Evolutionary conservation across 2,797 vertebrate species (phyloP), one percentile per base, ranked within the genome.

Genomic region (Loriculus beryllinus): DNA sequence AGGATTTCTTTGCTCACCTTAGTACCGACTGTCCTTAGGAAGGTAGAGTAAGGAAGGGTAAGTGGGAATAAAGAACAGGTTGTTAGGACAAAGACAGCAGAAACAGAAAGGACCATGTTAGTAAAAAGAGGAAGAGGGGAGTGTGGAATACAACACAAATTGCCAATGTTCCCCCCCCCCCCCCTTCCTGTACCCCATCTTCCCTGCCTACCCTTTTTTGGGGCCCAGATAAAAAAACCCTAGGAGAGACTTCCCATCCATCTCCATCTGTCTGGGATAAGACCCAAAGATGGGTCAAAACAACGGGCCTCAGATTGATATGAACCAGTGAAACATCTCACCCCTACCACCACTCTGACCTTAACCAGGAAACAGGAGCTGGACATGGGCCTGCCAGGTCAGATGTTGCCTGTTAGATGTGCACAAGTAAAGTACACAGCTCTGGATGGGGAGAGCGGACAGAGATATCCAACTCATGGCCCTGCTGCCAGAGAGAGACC

Each of bases 11-110:
- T 72, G 98, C 99, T 99, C 98, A 99, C 99, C 99, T 99, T 97
- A 98, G 98, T 97, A 99, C 97, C 96, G 99, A 98, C 99, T 99
- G 98, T 99, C 99, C 99, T 97, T 98, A 98, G 98, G 98, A 98
- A 98, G 97, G 97, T 98, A 98, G 95, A 98, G 96, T 97, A 96
- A 94, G 95, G 97, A 98, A 98, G 97, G 97, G 97, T 97, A 99
- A 96, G 97, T 93, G 96, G 97, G 97, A 97, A 98, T 96, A 98
- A 97, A 98, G 97, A 98, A 98, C 95, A 97, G 86, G 95, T 97
- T 97, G 97, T 98, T 98, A 98, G 97, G 97, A 98, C 95, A 95
- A 95, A 97, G 93, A 90, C 85, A 93, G 62, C 72, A 90, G 86
- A 75, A 86, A 82, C 59, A 85, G 70, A 95, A 97, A 92, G 64